Evolutionary conservation across 2,888 invertebrate genomes (phyloP), one percentile per base, ranked within the genome.

Genomic region (Cosmopolites sordidus): DNA sequence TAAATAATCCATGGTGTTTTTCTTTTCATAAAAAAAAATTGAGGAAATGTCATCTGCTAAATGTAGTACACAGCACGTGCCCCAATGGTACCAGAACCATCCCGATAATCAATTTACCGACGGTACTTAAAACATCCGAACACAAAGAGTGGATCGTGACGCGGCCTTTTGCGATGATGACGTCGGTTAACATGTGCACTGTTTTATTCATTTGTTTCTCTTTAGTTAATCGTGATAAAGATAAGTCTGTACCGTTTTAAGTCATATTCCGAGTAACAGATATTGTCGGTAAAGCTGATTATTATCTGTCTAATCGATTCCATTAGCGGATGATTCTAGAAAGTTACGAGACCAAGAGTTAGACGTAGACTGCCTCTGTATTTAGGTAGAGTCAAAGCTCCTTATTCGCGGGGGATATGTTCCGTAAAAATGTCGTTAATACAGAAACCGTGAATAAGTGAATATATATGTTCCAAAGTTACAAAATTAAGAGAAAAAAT

Each of bases 131-230:
- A 69, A 69, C 69, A 69, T 69, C 67, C 64, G 63, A 67, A 58
- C 59, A 66, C 69, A 70, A 70, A 69, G 69, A 68, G 65, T 62
- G 60, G 63, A 69, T 66, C 70, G 68, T 70, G 70, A 70, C 69
- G 63, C 52, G 58, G 68, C 67, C 62, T 64, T 66, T 64, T 60
- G 63, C 41, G 40, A 48, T 48, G 47, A 43, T 18, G 47, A 46
- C 42, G 52, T 46, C 43, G 38, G 44, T 43, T 42, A 42, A 52
- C 52, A 47, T 52, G 52, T 52, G 52, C 46, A 47, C 47, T 46
- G 52, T 52, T 52, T 52, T 52, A 38, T 47, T 52, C 52, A 37
- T 47, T 52, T 52, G 47, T 52, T 52, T 52, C 47, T 52, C 43
- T 18, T 41, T 33, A 42, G 42, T 27, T 37, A 47, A 47, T 15